Evolutionary conservation across 2,888 invertebrate species (phyloP).

Genomic region (Agrotis puta): DNA sequence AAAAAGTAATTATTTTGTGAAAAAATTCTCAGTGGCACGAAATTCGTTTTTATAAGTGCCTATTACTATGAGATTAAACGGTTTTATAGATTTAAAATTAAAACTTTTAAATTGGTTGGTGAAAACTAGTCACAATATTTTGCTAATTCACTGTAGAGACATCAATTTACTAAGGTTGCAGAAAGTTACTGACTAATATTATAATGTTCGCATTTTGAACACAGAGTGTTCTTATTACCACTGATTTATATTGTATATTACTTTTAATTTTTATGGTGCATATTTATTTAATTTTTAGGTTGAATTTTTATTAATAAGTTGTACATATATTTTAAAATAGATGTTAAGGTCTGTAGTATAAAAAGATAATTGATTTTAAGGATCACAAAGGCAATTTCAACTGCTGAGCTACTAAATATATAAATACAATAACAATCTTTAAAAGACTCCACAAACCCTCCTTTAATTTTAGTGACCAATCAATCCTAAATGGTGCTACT

Average conservation of each 20-base stretch:
- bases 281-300: constrained; percentile 47
- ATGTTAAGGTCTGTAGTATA: constrained; percentile 39
- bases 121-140: constrained; percentile 74
- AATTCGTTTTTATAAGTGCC: constrained; percentile 2
- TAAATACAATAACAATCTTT: constrained; percentile 11
- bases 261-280: constrained; percentile 36
- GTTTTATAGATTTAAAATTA: constrained; percentile 13
- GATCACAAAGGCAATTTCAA: constrained; percentile 1
- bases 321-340: constrained; percentile 71
- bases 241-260: constrained; percentile 50
- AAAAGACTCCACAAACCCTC: neutral
- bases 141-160: constrained; percentile 21
- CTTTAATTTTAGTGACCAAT: constrained; percentile 56
- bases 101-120: constrained; percentile 70
- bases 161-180: constrained; percentile 14
- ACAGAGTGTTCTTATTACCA: constrained; percentile 59
- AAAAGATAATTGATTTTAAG: neutral
- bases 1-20: constrained; percentile 1
- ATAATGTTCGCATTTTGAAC: constrained; percentile 45
- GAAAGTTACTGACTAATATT: constrained; percentile 27
- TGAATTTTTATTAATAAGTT: constrained; percentile 60
- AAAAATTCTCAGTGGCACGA: constrained; percentile 7
- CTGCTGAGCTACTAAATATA: constrained; percentile 7
- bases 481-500: constrained; percentile 83
- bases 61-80: neutral